A percentile compares a stretch with the other conserved stretches of the same genome.
These are phyloP conservation scores for Lepilemur ruficaudatus DNA, from an alignment of 2,797 vertebrate genomes.

Conservation along the genomic window DNA sequence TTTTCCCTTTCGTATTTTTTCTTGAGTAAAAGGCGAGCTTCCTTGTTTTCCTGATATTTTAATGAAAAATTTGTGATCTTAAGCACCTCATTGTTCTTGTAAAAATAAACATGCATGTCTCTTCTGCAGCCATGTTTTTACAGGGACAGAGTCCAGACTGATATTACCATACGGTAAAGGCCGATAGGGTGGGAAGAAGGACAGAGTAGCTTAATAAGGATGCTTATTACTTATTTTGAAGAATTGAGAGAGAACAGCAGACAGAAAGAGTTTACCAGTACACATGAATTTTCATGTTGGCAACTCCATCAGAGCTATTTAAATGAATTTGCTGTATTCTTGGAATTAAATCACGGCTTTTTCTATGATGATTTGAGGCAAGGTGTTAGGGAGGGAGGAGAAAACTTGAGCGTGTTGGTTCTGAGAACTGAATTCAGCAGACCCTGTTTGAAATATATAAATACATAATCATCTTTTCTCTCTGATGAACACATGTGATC, in stretches of 20 bases:
- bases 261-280: background rate
- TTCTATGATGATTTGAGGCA: background rate
- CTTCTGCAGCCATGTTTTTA: background rate
- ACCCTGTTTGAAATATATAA: slow-evolving; percentile 52
- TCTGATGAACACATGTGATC: background rate
- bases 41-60: background rate
- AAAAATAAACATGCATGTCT: background rate
- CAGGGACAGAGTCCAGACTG: background rate
- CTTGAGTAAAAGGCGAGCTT: background rate
- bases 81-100: background rate
- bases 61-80: background rate
- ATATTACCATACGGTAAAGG: background rate
- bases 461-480: background rate
- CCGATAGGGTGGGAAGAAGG: background rate
- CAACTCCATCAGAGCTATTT: background rate
- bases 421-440: slow-evolving; percentile 60
- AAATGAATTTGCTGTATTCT: background rate
- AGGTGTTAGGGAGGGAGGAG: background rate
- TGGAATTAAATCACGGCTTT: background rate
- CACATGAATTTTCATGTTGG: background rate
- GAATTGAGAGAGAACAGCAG: background rate
- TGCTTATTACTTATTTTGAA: slow-evolving; percentile 66
- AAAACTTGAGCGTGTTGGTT: background rate
- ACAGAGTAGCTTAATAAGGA: background rate
- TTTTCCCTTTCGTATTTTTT: background rate